Percentiles rank a stretch among this genome's conserved stretches.
Evolutionary conservation across 1,140 invertebrate genomes (phyloP).

Genomic region (Conus betulinus): DNA sequence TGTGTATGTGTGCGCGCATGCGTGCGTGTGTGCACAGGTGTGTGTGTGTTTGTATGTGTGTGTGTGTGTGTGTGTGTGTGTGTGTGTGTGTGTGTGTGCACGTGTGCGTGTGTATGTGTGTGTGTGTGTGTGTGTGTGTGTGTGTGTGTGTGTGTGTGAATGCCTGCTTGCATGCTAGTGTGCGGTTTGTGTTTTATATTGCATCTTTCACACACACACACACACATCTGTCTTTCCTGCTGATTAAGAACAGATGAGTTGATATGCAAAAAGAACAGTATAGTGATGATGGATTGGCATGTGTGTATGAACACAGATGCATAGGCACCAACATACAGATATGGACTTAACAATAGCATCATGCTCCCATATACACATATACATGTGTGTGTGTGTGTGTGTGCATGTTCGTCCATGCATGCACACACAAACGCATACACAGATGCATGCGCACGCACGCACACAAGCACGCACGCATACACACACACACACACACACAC

Average conservation of each 20-base stretch:
- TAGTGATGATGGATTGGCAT: too few relatives aligned
- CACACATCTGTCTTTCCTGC: too few relatives aligned
- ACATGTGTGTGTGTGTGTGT: conserved; percentile 16
- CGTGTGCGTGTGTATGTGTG: not conserved
- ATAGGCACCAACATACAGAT: not conserved
- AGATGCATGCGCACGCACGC: not conserved
- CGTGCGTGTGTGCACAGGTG: not conserved
- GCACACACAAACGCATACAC: not conserved
- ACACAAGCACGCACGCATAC: not conserved
- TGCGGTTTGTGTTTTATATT: not conserved
- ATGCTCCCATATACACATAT: not conserved
- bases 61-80: conserved; percentile 23
- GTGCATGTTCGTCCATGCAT: not conserved
- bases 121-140: conserved; percentile 26
- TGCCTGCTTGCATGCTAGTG: conserved; percentile 1
- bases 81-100: conserved; percentile 21
- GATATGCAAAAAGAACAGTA: too few relatives aligned
- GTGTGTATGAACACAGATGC: too few relatives aligned
- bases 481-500: not conserved
- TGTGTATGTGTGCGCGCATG: not conserved
- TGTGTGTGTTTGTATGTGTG: not conserved
- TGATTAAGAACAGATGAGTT: too few relatives aligned
- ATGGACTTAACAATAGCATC: not conserved
- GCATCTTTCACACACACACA: too few relatives aligned
- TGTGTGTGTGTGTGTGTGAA: not conserved